Evolutionary conservation across 2,888 invertebrate genomes (phyloP).

Genomic region (Thera obeliscata): DNA sequence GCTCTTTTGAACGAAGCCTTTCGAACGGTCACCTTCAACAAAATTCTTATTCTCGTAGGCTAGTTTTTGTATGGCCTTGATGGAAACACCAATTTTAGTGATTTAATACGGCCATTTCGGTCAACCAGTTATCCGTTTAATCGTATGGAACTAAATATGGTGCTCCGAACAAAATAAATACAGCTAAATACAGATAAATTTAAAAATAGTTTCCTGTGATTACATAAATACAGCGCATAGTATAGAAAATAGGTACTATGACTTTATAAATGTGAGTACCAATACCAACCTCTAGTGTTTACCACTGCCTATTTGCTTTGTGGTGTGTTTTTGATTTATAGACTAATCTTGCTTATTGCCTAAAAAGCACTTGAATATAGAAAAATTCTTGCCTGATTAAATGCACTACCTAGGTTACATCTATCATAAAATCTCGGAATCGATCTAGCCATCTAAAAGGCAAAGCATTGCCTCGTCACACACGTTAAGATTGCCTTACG

Average conservation of each 20-base stretch:
- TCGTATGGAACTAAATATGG: slow-evolving; percentile 10
- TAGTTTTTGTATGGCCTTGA: slow-evolving; percentile 20
- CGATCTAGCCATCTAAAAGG: too few species aligned
- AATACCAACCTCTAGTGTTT: not conserved
- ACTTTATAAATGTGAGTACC: not conserved
- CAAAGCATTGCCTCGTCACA: too few species aligned
- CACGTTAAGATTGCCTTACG: too few species aligned
- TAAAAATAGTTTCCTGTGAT: slow-evolving; percentile 8
- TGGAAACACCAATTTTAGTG: slow-evolving; percentile 12
- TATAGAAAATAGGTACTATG: not conserved
- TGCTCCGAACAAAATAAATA: not conserved
- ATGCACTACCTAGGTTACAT: too few species aligned
- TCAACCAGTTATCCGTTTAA: slow-evolving; percentile 7
- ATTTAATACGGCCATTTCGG: slow-evolving; percentile 5
- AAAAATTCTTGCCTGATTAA: too few species aligned
- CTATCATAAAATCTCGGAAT: too few species aligned
- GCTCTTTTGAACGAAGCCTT: slow-evolving; percentile 24
- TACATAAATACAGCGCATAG: not conserved
- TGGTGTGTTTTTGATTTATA: too few species aligned
- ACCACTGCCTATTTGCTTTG: too few species aligned
- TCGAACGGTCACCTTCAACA: slow-evolving; percentile 32
- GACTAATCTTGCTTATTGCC: too few species aligned
- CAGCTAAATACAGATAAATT: slow-evolving; percentile 1
- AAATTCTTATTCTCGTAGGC: slow-evolving; percentile 8
- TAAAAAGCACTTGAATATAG: too few species aligned